Evolutionary conservation across 2,113 vertebrate species (phyloP), one percentile per base, ranked within the genome.

Genomic region (Cynopterus brachyotis): DNA sequence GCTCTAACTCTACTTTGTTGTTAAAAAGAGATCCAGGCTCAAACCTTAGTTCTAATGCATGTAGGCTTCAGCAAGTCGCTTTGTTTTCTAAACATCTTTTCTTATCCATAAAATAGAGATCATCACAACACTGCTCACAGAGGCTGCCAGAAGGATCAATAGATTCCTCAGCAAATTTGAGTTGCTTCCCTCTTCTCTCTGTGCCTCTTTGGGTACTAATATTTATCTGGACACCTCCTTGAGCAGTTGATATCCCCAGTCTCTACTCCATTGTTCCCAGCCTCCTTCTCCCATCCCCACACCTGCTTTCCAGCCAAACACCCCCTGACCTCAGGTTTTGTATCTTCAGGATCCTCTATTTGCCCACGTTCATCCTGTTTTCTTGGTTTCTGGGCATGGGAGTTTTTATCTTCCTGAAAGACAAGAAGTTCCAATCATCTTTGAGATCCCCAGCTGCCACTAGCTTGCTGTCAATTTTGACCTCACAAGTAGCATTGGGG

Each of bases 381-480:
- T 37, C 99, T 99, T 81, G 99, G 99, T 96, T 99, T 99, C 95
- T 97, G 98, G 85, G 99, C 98, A 73, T 99, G 98, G 0, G 98
- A 98, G 78, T 99, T 97, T 99, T 99, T 53, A 99, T 98, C 97
- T 98, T 99, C 92, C 98, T 99, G 42, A 99, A 96, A n/a, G 98
- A 99, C 80, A 99, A 97, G 82, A 99, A 98, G 97, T 99, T 98
- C 99, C 99, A 99, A 94, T 99, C 98, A 0, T 99, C 99, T 96
- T 99, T 99, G 96, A 99, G 95, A 86, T 66, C 97, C 50, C 99
- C 99, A 30, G 98, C 98, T 93, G 98, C 99, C 6, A 99, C 99
- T 93, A 99, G 99, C 95, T 99, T 98, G 76, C 99, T 99, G 97
- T 99, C 99, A 9, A 99, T 99, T 98, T 99, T 99, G 66, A 99